Evolutionary conservation across 2,888 invertebrate species (phyloP).

Genomic region (Linhomoeus sp.): DNA sequence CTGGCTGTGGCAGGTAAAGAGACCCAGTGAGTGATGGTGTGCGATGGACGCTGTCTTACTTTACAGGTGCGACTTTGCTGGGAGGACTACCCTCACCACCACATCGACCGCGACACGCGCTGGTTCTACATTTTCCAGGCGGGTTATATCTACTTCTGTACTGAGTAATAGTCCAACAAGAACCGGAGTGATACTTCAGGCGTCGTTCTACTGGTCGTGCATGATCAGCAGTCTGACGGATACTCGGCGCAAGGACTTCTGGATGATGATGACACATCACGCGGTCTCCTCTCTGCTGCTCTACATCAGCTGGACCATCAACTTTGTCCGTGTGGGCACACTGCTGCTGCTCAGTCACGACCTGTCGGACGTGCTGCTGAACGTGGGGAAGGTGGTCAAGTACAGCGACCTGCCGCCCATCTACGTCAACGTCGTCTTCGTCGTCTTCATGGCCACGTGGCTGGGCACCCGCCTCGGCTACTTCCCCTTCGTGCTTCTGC

Average conservation of each 20-base stretch:
- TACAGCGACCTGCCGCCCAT: not conserved
- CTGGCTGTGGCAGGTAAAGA: conserved; percentile 27
- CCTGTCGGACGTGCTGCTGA: conserved; percentile 30
- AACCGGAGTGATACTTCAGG: conserved; percentile 31
- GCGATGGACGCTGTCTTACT: too few species aligned
- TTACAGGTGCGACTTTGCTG: conserved; percentile 20
- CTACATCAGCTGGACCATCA: conserved; percentile 30
- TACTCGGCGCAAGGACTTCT: not conserved
- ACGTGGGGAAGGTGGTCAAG: not conserved
- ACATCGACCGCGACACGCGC: not conserved
- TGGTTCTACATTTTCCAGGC: too few species aligned
- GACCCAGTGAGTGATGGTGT: too few species aligned
- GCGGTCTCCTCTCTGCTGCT: conserved; percentile 31
- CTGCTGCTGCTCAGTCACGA: conserved; percentile 29
- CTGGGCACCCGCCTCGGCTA: not conserved
- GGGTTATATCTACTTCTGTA: too few species aligned
- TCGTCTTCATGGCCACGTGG: not conserved
- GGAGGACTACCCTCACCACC: conserved; percentile 18
- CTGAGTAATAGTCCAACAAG: too few species aligned
- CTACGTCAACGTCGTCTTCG: not conserved
- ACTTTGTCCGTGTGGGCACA: conserved; percentile 29
- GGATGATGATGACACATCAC: conserved; percentile 25
- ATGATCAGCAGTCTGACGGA: conserved; percentile 9
- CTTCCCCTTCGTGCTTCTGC: not conserved
- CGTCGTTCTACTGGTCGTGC: conserved; percentile 33